Evolutionary conservation across 1,140 invertebrate species (phyloP).

Genomic region (Drosophila bifasciata): DNA sequence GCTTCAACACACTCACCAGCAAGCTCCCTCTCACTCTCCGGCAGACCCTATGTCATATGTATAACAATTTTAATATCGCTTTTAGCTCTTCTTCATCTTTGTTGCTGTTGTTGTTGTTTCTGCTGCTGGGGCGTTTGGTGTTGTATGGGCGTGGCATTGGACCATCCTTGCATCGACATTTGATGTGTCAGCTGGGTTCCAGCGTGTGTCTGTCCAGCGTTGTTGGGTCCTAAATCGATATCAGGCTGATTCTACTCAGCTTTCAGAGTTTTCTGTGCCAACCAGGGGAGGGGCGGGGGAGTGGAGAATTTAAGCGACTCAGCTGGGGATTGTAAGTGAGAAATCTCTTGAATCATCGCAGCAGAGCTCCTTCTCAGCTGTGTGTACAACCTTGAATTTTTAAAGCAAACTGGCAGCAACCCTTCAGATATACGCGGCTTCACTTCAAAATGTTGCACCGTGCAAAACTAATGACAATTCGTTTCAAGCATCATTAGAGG

Average conservation of each 20-base stretch:
- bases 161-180: slow-evolving; percentile 66
- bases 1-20: slow-evolving; percentile 59
- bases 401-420: slow-evolving; percentile 38
- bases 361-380: slow-evolving; percentile 9
- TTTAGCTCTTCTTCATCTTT: slow-evolving; percentile 36
- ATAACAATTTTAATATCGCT: slow-evolving; percentile 75
- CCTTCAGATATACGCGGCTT: slow-evolving; percentile 43
- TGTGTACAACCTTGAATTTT: slow-evolving; percentile 40
- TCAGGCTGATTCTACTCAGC: slow-evolving; percentile 17
- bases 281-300: background rate
- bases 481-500: slow-evolving; percentile 72
- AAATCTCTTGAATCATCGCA: slow-evolving; percentile 8
- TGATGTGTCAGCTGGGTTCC: slow-evolving; percentile 66
- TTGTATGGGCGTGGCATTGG: slow-evolving; percentile 58
- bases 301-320: slow-evolving; percentile 16
- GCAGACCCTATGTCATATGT: slow-evolving; percentile 58
- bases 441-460: slow-evolving; percentile 37
- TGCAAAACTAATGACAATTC: slow-evolving; percentile 78
- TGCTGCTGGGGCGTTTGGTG: slow-evolving; percentile 11
- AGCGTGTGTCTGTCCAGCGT: slow-evolving; percentile 28
- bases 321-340: slow-evolving; percentile 10
- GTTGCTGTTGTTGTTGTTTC: slow-evolving; percentile 23
- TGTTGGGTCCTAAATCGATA: slow-evolving; percentile 71
- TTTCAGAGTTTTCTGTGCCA: slow-evolving; percentile 2
- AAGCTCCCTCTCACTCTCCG: slow-evolving; percentile 1